Base-by-base conservation (phyloP, 2,113 vertebrate genomes). In the Rutilus rutilus region DNA sequence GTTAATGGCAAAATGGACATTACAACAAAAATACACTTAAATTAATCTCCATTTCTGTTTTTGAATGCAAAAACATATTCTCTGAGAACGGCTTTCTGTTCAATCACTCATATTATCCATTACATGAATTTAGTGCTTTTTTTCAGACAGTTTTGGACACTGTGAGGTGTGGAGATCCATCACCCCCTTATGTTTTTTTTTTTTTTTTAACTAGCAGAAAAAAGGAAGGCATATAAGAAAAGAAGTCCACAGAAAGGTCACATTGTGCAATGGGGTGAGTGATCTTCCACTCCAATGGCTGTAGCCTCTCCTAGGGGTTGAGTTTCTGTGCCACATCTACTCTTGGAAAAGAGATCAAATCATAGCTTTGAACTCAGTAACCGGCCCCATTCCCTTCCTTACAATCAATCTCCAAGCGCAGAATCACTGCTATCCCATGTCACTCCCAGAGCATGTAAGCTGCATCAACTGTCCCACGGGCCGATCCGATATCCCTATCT, bases 321-420 rank as follows among this genome's bases (percentile, higher is more conserved):
- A 91, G 89, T 92, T 92, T 92, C 93, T 89, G 89, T 84, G 77
- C 87, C 84, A 88, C 91, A 92, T 92, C 88, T 90, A 91, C 86
- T 92, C 92, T 91, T 74, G 78, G 62, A 80, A 42, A 78, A 80
- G 80, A 79, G 80, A 85, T 88, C 87, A 80, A 84, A 76, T 54
- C 76, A 86, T 88, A 91, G 88, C 89, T 75, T 85, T 90, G 85
- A 89, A 92, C 89, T 78, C 59, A 89, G 85, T 89, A 89, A 90
- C 90, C 78, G 82, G 73, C 87, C 81, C 45, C 86, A 75, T 87
- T 85, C 82, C 83, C 78, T 52, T 86, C 30, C 62, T 81, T 85
- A 90, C 87, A 88, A 74, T 86, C 87, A 87, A 89, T 90, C 87
- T 87, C 88, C 74, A 71, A 83, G 81, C 21, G 79, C 84, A 86